phyloP scores from a whole-genome alignment of 2,888 invertebrate species.

The Prosopocoilus inquinatus region DNA sequence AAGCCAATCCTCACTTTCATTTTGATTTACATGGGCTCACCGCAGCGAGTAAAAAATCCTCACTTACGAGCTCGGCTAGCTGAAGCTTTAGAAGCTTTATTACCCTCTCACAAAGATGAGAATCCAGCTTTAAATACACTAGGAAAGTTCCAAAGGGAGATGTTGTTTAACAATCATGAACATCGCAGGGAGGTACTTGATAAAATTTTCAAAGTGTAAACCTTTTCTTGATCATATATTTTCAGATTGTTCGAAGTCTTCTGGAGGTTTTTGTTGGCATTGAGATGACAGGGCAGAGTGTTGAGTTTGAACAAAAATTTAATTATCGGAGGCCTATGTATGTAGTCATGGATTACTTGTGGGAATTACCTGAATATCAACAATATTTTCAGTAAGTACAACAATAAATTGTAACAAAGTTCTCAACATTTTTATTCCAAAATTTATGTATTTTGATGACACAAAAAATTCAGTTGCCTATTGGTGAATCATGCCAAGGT shows the following conservation, averaged over 20 bases:
- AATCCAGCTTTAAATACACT: conserved; percentile 47
- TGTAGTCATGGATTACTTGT: conserved; percentile 85
- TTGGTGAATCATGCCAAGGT: no score
- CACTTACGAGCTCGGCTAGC: conserved; percentile 89
- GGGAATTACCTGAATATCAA: conserved; percentile 78
- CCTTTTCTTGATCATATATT: conserved; percentile 1
- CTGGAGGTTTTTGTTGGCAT: conserved; percentile 95
- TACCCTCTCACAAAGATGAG: conserved; percentile 70
- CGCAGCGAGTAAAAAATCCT: conserved; percentile 75
- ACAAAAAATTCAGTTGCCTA: no score
- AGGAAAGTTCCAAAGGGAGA: conserved; percentile 63
- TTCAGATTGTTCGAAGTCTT: conserved; percentile 74
- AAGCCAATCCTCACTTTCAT: conserved; percentile 75
- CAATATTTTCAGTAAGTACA: conserved; percentile 68
- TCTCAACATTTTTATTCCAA: no score
- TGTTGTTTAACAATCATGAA: conserved; percentile 75
- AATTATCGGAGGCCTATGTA: conserved; percentile 96
- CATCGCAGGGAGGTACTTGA: conserved; percentile 59
- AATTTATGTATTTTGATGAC: no score
- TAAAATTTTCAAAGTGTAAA: background rate
- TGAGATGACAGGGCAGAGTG: conserved; percentile 95
- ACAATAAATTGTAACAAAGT: background rate
- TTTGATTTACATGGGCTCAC: conserved; percentile 85
- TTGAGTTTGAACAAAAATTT: conserved; percentile 95
- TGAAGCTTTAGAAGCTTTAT: conserved; percentile 81